Evolutionary conservation across 2,888 invertebrate genomes (phyloP).

Genomic region (Metacarcinus magister): DNA sequence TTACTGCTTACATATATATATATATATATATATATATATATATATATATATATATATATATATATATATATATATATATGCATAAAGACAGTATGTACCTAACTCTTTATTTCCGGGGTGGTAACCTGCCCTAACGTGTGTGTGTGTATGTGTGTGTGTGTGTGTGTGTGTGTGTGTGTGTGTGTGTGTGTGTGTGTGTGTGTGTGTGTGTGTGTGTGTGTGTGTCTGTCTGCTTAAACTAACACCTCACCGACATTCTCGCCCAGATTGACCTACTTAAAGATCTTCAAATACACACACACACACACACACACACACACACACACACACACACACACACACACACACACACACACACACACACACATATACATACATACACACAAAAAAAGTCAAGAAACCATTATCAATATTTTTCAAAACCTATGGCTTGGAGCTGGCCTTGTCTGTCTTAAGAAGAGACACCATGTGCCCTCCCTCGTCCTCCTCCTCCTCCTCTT

Average conservation of each 20-base stretch:
- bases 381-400: neutral
- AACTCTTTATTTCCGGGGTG: too few relatives aligned
- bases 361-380: neutral
- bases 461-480: neutral
- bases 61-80: too few relatives aligned
- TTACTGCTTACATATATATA: too few relatives aligned
- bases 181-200: slow-evolving; percentile 22
- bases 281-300: neutral
- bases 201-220: slow-evolving; percentile 2
- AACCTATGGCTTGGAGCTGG: neutral
- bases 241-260: too few relatives aligned
- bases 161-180: slow-evolving; percentile 33
- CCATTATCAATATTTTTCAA: neutral
- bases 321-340: slow-evolving; percentile 22
- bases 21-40: too few relatives aligned
- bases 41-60: too few relatives aligned
- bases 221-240: neutral
- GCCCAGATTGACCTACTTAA: too few relatives aligned
- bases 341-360: neutral
- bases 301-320: neutral
- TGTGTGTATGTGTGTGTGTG: slow-evolving; percentile 39
- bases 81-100: too few relatives aligned
- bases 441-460: neutral
- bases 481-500: neutral
- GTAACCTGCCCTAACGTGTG: neutral